Percentiles rank a stretch among this genome's conserved stretches.
Conservation (phyloP, 2,797 vertebrate genomes). For the Cephalopachus bancanus region DNA sequence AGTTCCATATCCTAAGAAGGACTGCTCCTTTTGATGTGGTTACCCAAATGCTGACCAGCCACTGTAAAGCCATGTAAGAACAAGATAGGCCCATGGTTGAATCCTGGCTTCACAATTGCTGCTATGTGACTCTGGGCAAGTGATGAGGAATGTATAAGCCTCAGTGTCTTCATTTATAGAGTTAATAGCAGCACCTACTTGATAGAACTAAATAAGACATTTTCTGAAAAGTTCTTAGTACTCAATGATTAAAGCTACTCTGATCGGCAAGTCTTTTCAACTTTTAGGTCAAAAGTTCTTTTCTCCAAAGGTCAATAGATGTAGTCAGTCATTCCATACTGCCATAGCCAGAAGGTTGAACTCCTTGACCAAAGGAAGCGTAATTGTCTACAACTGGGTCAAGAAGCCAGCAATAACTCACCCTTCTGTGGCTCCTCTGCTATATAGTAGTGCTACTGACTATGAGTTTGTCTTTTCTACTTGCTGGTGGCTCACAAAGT, state of each 20-base stretch:
- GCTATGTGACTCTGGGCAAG: not conserved
- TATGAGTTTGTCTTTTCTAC: not conserved
- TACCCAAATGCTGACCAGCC: not conserved
- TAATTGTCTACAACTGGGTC: not conserved
- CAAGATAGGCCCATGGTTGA: not conserved
- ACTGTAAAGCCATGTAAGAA: not conserved
- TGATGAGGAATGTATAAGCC: no score
- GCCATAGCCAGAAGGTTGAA: not conserved
- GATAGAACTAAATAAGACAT: not conserved
- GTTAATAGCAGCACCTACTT: not conserved
- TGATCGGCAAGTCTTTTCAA: not conserved
- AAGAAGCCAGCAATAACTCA: not conserved
- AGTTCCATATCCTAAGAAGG: not conserved
- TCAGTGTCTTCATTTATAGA: not conserved
- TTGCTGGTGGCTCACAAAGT: not conserved
- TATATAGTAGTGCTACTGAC: not conserved
- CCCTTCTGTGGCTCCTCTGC: no score
- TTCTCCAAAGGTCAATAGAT: not conserved
- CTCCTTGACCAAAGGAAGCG: not conserved
- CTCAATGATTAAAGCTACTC: not conserved
- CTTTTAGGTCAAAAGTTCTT: constrained; percentile 38
- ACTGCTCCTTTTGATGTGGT: not conserved
- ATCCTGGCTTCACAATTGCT: no score
- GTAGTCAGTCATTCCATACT: not conserved
- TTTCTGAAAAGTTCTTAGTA: not conserved